These are phyloP conservation scores for Circaetus gallicus DNA, from an alignment of 2,113 vertebrate species.

Conservation along the genomic window DNA sequence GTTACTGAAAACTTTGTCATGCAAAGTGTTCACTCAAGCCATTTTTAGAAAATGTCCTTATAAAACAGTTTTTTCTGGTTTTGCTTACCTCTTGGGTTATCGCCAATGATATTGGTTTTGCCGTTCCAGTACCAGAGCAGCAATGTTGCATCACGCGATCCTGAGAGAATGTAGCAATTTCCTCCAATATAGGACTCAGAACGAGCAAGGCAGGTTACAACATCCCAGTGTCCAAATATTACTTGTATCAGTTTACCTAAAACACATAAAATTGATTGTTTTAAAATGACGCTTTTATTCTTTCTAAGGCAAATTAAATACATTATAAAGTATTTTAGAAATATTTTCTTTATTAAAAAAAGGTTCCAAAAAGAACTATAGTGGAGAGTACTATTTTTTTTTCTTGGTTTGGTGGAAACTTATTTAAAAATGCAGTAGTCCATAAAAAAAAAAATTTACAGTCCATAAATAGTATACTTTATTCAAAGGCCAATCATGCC, in stretches of 20 bases:
- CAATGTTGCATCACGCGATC: slow-evolving; percentile 94
- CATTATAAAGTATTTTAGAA: neutral
- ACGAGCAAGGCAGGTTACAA: slow-evolving; percentile 92
- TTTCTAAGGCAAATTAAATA: neutral
- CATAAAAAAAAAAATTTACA: neutral
- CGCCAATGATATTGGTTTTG: slow-evolving; percentile 88
- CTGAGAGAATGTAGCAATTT: slow-evolving; percentile 95
- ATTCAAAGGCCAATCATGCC: neutral
- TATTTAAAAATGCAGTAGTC: neutral
- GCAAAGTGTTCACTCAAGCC: neutral
- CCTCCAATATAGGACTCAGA: slow-evolving; percentile 97
- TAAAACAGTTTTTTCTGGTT: neutral
- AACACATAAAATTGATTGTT: neutral
- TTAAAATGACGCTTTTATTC: neutral
- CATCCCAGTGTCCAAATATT: slow-evolving; percentile 95
- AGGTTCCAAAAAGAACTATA: neutral
- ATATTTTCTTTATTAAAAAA: neutral
- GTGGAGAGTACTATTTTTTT: neutral
- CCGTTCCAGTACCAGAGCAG: slow-evolving; percentile 99
- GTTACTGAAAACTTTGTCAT: neutral
- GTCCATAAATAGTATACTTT: neutral
- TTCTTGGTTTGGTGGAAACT: neutral
- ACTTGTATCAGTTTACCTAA: slow-evolving; percentile 95
- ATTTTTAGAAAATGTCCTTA: neutral
- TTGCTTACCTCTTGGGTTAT: slow-evolving; percentile 85